A percentile compares a stretch with the other conserved stretches of the same genome.
These are phyloP conservation scores for Coelopa frigida DNA, from an alignment of 1,140 invertebrate genomes.

Conservation along the genomic window DNA sequence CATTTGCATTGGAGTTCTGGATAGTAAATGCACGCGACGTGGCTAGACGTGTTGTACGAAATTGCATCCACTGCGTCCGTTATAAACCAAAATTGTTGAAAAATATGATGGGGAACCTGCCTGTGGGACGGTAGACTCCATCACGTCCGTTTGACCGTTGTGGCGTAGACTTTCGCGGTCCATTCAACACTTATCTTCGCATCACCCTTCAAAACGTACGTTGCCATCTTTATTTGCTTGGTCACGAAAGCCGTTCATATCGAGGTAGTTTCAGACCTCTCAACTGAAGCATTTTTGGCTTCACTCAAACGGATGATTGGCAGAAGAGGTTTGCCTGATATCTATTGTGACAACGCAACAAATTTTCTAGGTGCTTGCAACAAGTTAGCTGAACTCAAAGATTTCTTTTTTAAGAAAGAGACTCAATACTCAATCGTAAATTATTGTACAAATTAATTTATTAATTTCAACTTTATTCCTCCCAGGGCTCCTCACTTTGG, in stretches of 20 bases:
- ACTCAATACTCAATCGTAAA: background rate
- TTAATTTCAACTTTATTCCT: conserved; percentile 26
- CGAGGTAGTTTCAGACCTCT: conserved; percentile 25
- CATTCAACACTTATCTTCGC: conserved; percentile 18
- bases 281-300: conserved; percentile 24
- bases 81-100: conserved; percentile 21
- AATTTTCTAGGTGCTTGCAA: conserved; percentile 23
- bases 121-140: background rate
- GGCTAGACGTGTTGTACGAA: background rate
- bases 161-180: conserved; percentile 38
- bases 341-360: conserved; percentile 33
- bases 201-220: conserved; percentile 17
- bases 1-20: background rate
- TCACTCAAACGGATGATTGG: conserved; percentile 29
- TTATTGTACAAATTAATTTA: conserved; percentile 12
- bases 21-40: background rate
- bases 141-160: conserved; percentile 19
- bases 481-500: conserved; percentile 21
- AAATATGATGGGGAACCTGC: conserved; percentile 10
- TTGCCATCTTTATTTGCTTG: conserved; percentile 29
- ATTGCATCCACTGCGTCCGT: conserved; percentile 26
- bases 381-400: conserved; percentile 12
- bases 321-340: conserved; percentile 17
- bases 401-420: background rate
- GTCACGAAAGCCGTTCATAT: conserved; percentile 27